phyloP scores from a whole-genome alignment of 2,113 vertebrate genomes.

The Odobenus rosmarus region DNA sequence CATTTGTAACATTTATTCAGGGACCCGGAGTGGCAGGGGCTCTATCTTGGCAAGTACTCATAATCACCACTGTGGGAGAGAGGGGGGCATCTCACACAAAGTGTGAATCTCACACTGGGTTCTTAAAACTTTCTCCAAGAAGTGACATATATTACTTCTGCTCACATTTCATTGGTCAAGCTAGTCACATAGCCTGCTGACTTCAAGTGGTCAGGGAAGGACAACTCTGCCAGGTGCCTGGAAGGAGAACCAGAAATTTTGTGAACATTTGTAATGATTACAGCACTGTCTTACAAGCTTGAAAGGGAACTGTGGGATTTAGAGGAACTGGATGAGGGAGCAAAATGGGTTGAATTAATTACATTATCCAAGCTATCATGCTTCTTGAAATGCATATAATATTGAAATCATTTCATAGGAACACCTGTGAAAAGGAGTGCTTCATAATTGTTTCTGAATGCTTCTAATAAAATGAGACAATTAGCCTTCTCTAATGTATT shows the following conservation, averaged over 20 bases:
- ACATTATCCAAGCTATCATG: slow-evolving; percentile 43
- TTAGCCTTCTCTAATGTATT: slow-evolving; percentile 56
- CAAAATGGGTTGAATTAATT: slow-evolving; percentile 61
- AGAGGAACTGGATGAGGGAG: slow-evolving; percentile 40
- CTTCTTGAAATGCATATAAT: slow-evolving; percentile 58
- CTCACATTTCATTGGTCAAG: not conserved
- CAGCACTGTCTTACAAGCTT: not conserved
- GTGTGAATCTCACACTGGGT: not conserved
- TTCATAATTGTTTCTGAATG: slow-evolving; percentile 61
- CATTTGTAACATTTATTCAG: not conserved
- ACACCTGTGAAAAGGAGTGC: slow-evolving; percentile 48
- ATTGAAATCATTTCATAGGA: slow-evolving; percentile 56
- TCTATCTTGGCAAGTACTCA: not conserved
- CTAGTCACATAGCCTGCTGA: not conserved
- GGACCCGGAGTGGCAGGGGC: not conserved
- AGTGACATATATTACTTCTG: not conserved
- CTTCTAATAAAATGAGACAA: slow-evolving; percentile 60
- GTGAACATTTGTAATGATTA: not conserved
- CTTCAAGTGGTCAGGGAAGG: not conserved
- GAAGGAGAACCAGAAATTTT: not conserved
- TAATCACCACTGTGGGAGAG: not conserved
- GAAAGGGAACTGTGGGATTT: not conserved
- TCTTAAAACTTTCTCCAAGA: not conserved
- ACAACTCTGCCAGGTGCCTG: not conserved
- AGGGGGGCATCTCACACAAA: not conserved